A percentile compares a stretch with the other conserved stretches of the same genome.
These are phyloP conservation scores for Pantelozetes paolii DNA, from an alignment of 2,888 invertebrate genomes.

Conservation along the genomic window DNA sequence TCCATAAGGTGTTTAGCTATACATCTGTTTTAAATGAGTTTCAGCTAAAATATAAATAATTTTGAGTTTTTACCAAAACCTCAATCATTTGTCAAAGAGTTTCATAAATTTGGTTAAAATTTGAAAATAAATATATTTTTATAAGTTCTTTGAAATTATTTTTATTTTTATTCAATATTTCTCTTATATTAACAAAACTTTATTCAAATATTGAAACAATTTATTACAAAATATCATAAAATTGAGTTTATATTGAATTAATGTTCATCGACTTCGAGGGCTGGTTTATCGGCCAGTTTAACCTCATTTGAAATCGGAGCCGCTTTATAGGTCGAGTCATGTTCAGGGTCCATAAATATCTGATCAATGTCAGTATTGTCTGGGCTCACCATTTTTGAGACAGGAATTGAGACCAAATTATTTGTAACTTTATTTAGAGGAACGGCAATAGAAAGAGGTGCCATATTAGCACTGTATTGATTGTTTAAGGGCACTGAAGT, in stretches of 20 bases:
- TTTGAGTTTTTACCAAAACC: neutral
- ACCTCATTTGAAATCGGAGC: neutral
- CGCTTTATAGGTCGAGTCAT: neutral
- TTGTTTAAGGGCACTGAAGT: too few species aligned
- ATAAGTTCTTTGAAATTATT: too few species aligned
- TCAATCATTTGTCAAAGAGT: neutral
- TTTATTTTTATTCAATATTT: too few species aligned
- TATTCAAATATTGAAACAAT: neutral
- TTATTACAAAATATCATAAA: neutral
- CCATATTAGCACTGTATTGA: too few species aligned
- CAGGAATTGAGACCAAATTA: too few species aligned
- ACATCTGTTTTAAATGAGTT: neutral
- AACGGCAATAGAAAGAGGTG: too few species aligned
- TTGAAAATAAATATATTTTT: neutral
- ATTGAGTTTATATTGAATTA: neutral
- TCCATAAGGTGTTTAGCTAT: neutral
- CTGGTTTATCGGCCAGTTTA: neutral
- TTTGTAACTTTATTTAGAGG: too few species aligned
- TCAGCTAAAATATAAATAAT: neutral
- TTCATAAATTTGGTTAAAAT: too few species aligned
- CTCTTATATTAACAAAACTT: neutral
- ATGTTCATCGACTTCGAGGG: neutral
- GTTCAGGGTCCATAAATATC: neutral
- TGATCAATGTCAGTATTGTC: neutral
- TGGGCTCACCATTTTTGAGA: too few species aligned